These are phyloP conservation scores for Romanogobio albipinnatus DNA, from an alignment of 2,113 vertebrate genomes.

Conservation along the genomic window DNA sequence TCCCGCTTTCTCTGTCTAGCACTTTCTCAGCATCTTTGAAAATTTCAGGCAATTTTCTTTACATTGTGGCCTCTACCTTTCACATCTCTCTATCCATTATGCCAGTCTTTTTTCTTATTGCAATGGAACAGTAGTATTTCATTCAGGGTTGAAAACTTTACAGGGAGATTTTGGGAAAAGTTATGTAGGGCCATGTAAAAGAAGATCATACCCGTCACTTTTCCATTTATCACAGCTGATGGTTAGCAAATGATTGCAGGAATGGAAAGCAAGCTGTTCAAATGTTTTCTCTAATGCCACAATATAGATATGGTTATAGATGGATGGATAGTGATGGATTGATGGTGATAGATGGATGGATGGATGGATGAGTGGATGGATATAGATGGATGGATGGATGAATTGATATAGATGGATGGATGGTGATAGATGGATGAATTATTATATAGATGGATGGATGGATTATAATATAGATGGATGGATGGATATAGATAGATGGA, in stretches of 20 bases:
- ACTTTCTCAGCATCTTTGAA: constrained; percentile 50
- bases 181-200: constrained; percentile 11
- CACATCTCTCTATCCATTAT: constrained; percentile 48
- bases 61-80: constrained; percentile 60
- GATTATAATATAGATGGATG: too few species aligned
- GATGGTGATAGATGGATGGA: too few species aligned
- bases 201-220: constrained; percentile 18
- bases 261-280: constrained; percentile 25
- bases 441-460: too few species aligned
- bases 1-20: constrained; percentile 31
- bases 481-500: too few species aligned
- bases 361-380: too few species aligned
- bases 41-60: constrained; percentile 67
- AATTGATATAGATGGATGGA: too few species aligned
- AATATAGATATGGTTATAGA: too few species aligned
- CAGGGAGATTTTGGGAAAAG: constrained; percentile 38
- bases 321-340: too few species aligned
- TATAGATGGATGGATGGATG: too few species aligned
- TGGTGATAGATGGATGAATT: too few species aligned
- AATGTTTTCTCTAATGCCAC: not conserved
- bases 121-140: constrained; percentile 11
- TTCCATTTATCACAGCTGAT: constrained; percentile 3
- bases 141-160: constrained; percentile 30
- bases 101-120: constrained; percentile 36
- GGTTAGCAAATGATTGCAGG: constrained; percentile 21